Conservation (phyloP, 2,113 vertebrate species). For the Chamaetylas fuelleborni region DNA sequence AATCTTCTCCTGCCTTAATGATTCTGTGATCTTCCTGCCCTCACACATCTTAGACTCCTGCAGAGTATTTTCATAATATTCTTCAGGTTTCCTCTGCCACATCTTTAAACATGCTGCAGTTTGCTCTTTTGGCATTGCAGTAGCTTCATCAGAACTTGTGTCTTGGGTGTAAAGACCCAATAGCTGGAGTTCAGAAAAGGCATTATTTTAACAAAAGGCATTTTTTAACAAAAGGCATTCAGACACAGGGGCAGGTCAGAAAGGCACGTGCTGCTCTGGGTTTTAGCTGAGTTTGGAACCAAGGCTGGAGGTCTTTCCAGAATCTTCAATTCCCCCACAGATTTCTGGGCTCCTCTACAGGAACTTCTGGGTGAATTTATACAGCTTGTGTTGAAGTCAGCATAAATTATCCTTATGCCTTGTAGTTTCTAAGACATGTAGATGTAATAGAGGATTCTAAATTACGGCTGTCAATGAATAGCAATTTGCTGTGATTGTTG, state of each 20-base stretch:
- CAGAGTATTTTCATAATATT: background rate
- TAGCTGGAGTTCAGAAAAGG: background rate
- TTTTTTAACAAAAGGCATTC: background rate
- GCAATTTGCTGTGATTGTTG: constrained; percentile 39
- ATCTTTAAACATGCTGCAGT: background rate
- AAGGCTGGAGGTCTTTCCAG: constrained; percentile 9
- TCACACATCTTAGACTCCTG: background rate
- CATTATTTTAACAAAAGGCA: too few species aligned
- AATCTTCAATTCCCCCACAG: background rate
- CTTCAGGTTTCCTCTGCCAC: background rate
- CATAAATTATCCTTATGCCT: constrained; percentile 67
- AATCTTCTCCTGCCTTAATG: background rate
- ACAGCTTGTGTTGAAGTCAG: constrained; percentile 59
- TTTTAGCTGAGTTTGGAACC: background rate
- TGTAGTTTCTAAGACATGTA: constrained; percentile 38
- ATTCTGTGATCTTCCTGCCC: background rate
- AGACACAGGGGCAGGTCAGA: background rate
- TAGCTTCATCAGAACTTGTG: background rate
- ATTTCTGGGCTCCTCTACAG: constrained; percentile 43
- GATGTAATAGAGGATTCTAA: constrained; percentile 53
- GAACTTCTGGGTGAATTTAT: constrained; percentile 55
- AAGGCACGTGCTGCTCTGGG: background rate
- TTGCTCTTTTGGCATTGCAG: background rate
- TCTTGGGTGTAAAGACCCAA: background rate
- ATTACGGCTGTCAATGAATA: constrained; percentile 64